A percentile compares a stretch with the other conserved stretches of the same genome.
Evolutionary conservation across 2,113 vertebrate genomes (phyloP).

Genomic region (Mirza zaza): DNA sequence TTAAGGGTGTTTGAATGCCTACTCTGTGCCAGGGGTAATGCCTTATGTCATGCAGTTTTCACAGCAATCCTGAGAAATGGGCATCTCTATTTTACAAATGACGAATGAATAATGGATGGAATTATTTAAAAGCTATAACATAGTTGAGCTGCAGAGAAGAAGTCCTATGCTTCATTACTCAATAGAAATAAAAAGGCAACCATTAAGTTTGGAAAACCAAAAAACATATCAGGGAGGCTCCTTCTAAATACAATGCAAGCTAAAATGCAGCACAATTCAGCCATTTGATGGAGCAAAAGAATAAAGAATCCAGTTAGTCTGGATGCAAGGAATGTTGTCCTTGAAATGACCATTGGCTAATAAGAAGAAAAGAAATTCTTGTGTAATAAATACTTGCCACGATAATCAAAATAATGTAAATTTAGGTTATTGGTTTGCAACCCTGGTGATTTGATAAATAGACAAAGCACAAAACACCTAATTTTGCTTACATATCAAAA

Average conservation of each 20-base stretch:
- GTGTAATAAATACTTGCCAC: background rate
- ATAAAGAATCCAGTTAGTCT: background rate
- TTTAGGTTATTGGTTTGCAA: background rate
- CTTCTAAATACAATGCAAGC: background rate
- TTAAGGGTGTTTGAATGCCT: background rate
- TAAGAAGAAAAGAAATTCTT: background rate
- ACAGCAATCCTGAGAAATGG: background rate
- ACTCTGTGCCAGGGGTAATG: background rate
- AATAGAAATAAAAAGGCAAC: background rate
- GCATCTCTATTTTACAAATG: constrained; percentile 1
- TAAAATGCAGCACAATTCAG: background rate
- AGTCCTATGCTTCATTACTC: background rate
- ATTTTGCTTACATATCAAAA: background rate
- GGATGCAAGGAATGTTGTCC: background rate
- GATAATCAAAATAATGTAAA: background rate
- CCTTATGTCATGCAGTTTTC: background rate
- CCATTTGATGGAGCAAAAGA: background rate
- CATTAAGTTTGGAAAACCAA: background rate
- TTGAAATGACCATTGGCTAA: background rate
- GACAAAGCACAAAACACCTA: background rate
- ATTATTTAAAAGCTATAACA: background rate
- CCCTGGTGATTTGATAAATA: background rate
- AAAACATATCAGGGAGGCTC: background rate
- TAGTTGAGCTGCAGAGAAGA: background rate
- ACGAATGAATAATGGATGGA: background rate